phyloP scores from a whole-genome alignment of 2,797 vertebrate genomes.

The Tadarida brasiliensis region DNA sequence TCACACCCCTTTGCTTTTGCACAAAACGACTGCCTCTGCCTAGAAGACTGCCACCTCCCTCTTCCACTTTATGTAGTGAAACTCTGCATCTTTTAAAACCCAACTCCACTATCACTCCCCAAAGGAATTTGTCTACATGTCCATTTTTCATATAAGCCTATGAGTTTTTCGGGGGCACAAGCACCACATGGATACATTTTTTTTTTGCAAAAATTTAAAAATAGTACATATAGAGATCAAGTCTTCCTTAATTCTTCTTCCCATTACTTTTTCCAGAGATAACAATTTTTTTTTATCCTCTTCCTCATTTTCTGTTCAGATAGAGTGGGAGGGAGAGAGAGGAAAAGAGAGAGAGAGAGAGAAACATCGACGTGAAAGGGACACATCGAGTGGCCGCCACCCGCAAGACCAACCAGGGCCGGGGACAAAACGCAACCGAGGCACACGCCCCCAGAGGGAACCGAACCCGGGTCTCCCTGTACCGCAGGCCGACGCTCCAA shows the following conservation, averaged over 20 bases:
- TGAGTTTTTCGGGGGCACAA: not conserved
- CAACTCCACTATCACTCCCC: not conserved
- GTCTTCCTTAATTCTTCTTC: not conserved
- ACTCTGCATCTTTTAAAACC: not conserved
- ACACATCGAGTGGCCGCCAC: no score
- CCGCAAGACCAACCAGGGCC: no score
- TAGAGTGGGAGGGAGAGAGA: no score
- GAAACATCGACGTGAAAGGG: no score
- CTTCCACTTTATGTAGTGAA: not conserved
- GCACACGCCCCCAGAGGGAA: no score
- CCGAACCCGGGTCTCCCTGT: no score
- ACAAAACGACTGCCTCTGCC: no score
- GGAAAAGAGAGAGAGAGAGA: no score
- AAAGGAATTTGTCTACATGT: not conserved
- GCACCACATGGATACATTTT: not conserved
- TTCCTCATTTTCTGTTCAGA: no score
- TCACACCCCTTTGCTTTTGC: not conserved
- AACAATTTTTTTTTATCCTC: not conserved
- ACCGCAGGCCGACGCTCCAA: no score
- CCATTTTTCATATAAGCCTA: not conserved
- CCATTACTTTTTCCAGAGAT: constrained; percentile 9
- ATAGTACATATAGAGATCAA: not conserved
- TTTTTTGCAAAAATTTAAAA: constrained; percentile 3
- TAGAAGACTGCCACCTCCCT: not conserved
- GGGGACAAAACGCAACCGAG: no score